Evolutionary conservation across 53 echinoderm and acorn worm genomes (phyloP).

Genomic region (Antedon mediterranea): DNA sequence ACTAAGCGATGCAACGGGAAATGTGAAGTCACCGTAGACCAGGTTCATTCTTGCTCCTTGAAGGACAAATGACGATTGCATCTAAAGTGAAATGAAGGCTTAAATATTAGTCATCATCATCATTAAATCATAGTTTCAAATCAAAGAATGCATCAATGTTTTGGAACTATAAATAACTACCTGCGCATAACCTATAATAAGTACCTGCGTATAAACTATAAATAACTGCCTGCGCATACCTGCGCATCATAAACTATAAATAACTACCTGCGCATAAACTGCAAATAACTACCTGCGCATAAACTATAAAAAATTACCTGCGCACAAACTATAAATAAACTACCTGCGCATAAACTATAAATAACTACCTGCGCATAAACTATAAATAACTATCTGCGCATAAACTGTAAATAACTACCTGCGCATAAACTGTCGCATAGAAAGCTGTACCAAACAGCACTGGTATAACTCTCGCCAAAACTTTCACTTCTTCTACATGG

Average conservation of each 20-base stretch:
- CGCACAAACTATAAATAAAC: background rate
- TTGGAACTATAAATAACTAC: no score
- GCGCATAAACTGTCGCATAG: conserved; percentile 83
- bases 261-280: no score
- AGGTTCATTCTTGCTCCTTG: conserved; percentile 68
- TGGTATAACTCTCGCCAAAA: conserved; percentile 50
- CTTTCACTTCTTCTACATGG: conserved; percentile 68
- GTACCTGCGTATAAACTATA: background rate
- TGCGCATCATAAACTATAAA: no score
- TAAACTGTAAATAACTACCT: conserved; percentile 50
- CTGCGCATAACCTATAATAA: no score
- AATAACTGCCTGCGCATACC: no score
- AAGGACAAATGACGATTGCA: conserved; percentile 57
- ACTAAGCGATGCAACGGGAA: conserved; percentile 64
- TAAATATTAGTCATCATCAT: background rate
- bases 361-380: no score
- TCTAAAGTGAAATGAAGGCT: conserved; percentile 31
- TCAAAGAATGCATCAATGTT: no score
- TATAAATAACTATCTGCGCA: no score
- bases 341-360: no score
- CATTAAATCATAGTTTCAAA: background rate
- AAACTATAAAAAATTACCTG: background rate
- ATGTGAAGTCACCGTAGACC: conserved; percentile 27
- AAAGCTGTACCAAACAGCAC: conserved; percentile 54
- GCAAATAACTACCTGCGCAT: no score